A percentile compares a stretch with the other conserved stretches of the same genome.
phyloP scores from a whole-genome alignment of 2,888 invertebrate species.

The Baccha elongata region DNA sequence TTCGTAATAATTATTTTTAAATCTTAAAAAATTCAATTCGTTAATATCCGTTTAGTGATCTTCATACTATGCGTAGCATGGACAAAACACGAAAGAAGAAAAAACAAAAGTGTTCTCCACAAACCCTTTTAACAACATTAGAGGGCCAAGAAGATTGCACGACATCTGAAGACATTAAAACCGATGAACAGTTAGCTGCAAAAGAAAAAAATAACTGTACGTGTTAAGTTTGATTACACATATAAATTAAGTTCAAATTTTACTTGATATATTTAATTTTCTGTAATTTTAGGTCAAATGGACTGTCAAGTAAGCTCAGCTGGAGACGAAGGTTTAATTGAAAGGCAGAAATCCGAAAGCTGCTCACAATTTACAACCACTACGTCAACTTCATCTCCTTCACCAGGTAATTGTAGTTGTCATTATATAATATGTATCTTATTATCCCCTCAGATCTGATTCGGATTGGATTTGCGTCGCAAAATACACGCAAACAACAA shows the following conservation, averaged over 20 bases:
- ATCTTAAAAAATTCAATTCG: no score
- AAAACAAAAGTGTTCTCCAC: conserved; percentile 77
- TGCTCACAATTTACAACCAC: conserved; percentile 75
- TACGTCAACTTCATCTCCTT: conserved; percentile 77
- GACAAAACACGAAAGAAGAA: conserved; percentile 81
- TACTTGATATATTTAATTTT: neutral
- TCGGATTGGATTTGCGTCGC: no score
- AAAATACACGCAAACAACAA: no score
- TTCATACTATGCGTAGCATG: conserved; percentile 79
- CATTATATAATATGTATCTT: no score
- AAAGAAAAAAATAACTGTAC: conserved; percentile 74
- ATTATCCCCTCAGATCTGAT: no score
- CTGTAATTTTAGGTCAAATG: conserved; percentile 69
- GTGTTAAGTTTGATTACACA: conserved; percentile 13
- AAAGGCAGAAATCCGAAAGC: conserved; percentile 76
- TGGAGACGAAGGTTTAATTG: conserved; percentile 75
- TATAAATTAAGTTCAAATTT: no score
- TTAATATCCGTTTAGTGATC: conserved; percentile 76
- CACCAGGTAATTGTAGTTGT: conserved; percentile 74
- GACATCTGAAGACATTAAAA: conserved; percentile 66
- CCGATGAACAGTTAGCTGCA: conserved; percentile 68
- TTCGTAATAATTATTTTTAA: neutral
- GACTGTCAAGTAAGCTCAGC: conserved; percentile 75
- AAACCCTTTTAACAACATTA: conserved; percentile 60
- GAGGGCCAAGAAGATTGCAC: conserved; percentile 75